Conservation (phyloP, 2,888 invertebrate genomes). For the Neoscelio sp. region DNA sequence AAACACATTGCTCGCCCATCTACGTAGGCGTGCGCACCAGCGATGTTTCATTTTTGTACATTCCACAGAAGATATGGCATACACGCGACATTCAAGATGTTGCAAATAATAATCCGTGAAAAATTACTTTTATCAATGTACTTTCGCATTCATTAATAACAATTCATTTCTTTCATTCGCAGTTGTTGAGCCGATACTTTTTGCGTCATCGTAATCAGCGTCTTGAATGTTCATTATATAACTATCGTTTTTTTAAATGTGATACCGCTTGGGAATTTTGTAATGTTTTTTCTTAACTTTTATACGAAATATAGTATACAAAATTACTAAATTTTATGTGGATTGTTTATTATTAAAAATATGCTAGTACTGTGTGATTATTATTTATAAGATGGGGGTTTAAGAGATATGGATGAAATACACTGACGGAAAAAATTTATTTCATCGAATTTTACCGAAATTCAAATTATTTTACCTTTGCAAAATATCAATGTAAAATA, state of each 20-base stretch:
- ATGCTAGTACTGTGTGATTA: too few species aligned
- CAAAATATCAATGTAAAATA: too few species aligned
- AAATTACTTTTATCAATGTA: slow-evolving; percentile 12
- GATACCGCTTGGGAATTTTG: too few species aligned
- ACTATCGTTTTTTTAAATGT: neutral
- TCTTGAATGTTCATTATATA: neutral
- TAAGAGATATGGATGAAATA: too few species aligned
- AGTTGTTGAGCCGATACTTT: neutral
- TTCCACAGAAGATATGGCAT: slow-evolving; percentile 35
- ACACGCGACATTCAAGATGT: neutral
- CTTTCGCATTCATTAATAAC: neutral
- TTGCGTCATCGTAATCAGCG: neutral
- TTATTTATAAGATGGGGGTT: too few species aligned
- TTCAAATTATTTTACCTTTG: too few species aligned
- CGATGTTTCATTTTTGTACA: slow-evolving; percentile 55
- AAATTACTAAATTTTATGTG: too few species aligned
- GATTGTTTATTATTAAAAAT: too few species aligned
- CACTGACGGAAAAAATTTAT: too few species aligned
- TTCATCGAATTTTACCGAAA: too few species aligned
- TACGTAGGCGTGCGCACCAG: slow-evolving; percentile 44
- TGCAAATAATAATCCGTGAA: slow-evolving; percentile 14
- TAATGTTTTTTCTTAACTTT: too few species aligned
- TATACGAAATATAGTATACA: too few species aligned
- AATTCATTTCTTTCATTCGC: slow-evolving; percentile 1
- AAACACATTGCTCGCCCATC: slow-evolving; percentile 35